These are phyloP conservation scores for Pseudochirops corinnae DNA, from an alignment of 2,797 vertebrate genomes.

Conservation along the genomic window DNA sequence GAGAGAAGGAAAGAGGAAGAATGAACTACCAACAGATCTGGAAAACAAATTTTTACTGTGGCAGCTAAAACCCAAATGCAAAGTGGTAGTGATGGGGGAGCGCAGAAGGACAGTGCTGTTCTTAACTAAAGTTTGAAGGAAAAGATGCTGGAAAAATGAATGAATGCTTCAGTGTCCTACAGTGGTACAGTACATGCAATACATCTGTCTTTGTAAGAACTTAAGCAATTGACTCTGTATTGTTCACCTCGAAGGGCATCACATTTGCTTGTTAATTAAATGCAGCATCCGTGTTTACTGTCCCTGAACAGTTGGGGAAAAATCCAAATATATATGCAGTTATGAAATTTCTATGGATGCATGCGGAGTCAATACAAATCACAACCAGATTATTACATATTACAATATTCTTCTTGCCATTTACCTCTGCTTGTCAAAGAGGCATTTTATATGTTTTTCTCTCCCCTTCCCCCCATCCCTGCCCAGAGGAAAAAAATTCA, in stretches of 20 bases:
- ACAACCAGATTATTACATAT: conserved; percentile 70
- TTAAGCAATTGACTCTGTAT: conserved; percentile 80
- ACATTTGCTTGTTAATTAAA: conserved; percentile 88
- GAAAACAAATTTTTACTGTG: conserved; percentile 83
- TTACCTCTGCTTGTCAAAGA: conserved; percentile 59
- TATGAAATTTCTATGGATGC: conserved; percentile 81
- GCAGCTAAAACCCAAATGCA: conserved; percentile 81
- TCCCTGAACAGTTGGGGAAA: conserved; percentile 82
- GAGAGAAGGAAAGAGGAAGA: conserved; percentile 46
- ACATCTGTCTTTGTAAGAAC: conserved; percentile 83
- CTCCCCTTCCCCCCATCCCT: not conserved
- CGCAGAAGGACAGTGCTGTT: conserved; percentile 64
- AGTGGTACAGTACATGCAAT: conserved; percentile 76
- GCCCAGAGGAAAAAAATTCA: conserved; percentile 31
- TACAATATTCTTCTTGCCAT: conserved; percentile 38
- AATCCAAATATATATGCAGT: conserved; percentile 78
- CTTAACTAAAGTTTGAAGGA: conserved; percentile 75
- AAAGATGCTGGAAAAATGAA: conserved; percentile 78
- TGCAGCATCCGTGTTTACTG: conserved; percentile 81
- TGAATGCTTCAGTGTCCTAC: conserved; percentile 73
- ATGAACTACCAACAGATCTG: conserved; percentile 83
- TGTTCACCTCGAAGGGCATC: conserved; percentile 84
- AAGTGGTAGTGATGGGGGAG: conserved; percentile 49
- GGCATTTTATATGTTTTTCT: conserved; percentile 53
- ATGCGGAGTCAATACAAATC: conserved; percentile 78